Base-by-base conservation (phyloP, 2,888 invertebrate genomes). In the Dromius quadrimaculatus region DNA sequence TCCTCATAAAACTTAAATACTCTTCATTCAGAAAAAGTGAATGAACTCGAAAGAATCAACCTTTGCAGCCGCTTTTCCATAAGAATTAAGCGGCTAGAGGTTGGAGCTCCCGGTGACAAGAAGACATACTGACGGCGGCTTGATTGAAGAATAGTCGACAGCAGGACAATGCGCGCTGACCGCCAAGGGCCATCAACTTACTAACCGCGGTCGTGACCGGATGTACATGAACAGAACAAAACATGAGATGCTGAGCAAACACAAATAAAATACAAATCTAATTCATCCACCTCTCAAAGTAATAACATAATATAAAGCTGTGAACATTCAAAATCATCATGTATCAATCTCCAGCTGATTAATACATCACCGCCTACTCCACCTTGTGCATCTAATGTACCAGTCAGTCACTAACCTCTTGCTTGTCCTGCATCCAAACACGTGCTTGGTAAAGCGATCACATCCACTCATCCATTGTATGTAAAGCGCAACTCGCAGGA, bases 111-210 rank as follows among this genome's bases (percentile, higher is more conserved):
- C 43, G 45, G 47, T 47, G 47, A 28, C 50, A 28, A 8, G 41
- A 19, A 36, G 59, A 59, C 34, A 20, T 23, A 36, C 11, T 72
- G 71, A 61, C 71, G 15, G 64, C 57, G 72, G 73, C 74, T 77
- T 81, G 82, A 82, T 82, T 81, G 82, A 82, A 76, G 80, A 80
- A 82, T 79, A 81, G 75, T 77, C 76, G 81, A 81, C 81, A 80
- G 76, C 72, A 74, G 78, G 76, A 81, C 81, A 81, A 81, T 80
- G 78, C 78, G 65, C 65, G 50, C 68, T 28, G 66, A 59, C 62
- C 71, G 68, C 72, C 54, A 62, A 68, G 71, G 47, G 22, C 19
- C 47, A n/a, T n/a, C n/a, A n/a, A n/a, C n/a, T n/a, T 20, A 20
- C 47, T 2, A 19, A 19, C 47, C 22, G 17, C 43, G 20, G 22